A percentile compares a stretch with the other conserved stretches of the same genome.
Conservation (phyloP, 2,797 vertebrate genomes). For the Clarias fuscus region DNA sequence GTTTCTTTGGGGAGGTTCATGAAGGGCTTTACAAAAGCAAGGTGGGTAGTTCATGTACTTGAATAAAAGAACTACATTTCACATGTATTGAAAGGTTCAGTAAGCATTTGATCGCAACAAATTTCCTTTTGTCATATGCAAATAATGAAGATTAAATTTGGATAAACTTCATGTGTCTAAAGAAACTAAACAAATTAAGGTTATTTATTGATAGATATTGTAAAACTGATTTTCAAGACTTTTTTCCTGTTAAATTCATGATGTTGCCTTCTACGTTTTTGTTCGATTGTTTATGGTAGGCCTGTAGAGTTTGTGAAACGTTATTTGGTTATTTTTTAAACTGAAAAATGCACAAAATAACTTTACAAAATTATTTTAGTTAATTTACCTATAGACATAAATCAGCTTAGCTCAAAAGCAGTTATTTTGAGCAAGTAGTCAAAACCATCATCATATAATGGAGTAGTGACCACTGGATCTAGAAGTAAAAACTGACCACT, state of each 20-base stretch:
- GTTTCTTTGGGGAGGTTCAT: constrained; percentile 92
- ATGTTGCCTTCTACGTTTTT: not conserved
- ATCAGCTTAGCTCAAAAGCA: not conserved
- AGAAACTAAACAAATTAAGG: not conserved
- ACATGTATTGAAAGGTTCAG: not conserved
- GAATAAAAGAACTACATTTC: not conserved
- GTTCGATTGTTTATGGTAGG: not conserved
- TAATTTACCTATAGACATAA: not conserved
- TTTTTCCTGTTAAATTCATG: not conserved
- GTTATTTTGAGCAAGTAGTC: not conserved
- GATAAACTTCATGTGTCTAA: not conserved
- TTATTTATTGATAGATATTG: not conserved
- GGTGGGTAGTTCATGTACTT: constrained; percentile 67
- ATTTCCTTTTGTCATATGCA: not conserved
- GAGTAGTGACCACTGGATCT: not conserved
- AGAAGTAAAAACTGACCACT: not conserved
- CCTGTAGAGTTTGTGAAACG: not conserved
- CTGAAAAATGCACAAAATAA: not conserved
- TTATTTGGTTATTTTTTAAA: not conserved
- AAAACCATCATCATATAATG: not conserved
- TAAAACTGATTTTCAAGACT: not conserved
- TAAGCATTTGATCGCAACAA: not conserved
- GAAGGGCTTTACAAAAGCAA: constrained; percentile 85
- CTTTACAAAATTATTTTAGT: not conserved
- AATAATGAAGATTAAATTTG: not conserved